phyloP scores from a whole-genome alignment of 2,113 vertebrate genomes.

The Scartelaos histophorus region DNA sequence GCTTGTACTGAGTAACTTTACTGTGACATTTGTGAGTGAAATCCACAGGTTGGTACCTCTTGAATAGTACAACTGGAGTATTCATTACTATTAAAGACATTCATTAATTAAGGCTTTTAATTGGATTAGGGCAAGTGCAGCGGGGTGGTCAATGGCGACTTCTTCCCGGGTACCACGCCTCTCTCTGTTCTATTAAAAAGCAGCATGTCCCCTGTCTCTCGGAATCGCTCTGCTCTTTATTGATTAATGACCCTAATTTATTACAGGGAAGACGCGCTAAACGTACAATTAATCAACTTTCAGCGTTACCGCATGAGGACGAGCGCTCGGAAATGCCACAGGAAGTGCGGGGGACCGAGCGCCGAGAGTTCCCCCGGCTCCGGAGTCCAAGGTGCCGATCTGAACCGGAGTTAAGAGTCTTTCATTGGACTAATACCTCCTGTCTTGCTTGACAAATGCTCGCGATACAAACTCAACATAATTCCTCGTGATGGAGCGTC shows the following conservation, averaged over 20 bases:
- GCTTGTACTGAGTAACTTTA: conserved; percentile 1
- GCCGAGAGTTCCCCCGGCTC: conserved; percentile 85
- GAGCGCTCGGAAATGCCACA: conserved; percentile 82
- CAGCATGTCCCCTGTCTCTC: conserved; percentile 97
- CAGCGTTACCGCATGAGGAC: conserved; percentile 94
- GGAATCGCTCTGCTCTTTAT: conserved; percentile 98
- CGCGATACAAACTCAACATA: conserved; percentile 85
- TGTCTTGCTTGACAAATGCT: conserved; percentile 90
- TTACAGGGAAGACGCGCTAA: conserved; percentile 95
- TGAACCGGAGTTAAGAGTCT: conserved; percentile 89
- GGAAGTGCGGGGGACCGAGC: conserved; percentile 82
- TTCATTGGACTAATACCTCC: conserved; percentile 90
- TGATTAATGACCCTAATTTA: conserved; percentile 99
- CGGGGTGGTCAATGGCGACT: conserved; percentile 91
- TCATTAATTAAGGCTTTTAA: conserved; percentile 99
- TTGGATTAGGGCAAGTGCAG: conserved; percentile 94
- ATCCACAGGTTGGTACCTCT: conserved; percentile 55
- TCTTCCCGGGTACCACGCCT: conserved; percentile 81
- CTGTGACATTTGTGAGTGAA: neutral
- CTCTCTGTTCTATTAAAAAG: conserved; percentile 97
- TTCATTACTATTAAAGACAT: conserved; percentile 87
- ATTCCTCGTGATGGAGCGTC: conserved; percentile 89
- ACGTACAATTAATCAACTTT: conserved; percentile 99
- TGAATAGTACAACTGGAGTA: conserved; percentile 83
- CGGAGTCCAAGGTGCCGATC: conserved; percentile 79